These are phyloP conservation scores for Trichonephila clavata DNA, from an alignment of 1,140 invertebrate species.

Conservation along the genomic window DNA sequence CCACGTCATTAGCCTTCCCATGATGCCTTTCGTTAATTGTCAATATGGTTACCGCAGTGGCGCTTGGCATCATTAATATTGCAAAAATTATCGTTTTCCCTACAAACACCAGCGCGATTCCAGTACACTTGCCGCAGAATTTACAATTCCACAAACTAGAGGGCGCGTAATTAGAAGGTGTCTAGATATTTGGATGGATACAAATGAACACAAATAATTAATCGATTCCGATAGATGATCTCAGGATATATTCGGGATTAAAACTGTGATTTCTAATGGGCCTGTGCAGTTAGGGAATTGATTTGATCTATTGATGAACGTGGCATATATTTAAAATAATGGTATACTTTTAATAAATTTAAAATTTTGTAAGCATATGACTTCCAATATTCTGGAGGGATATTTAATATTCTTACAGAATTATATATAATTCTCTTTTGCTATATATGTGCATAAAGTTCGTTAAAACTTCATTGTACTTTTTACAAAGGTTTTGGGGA, in stretches of 20 bases:
- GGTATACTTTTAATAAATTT: too few species aligned
- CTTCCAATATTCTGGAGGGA: too few species aligned
- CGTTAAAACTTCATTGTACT: too few species aligned
- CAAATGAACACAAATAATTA: background rate
- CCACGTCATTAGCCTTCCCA: background rate
- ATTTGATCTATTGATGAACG: background rate
- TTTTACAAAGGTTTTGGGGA: too few species aligned
- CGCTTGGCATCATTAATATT: background rate
- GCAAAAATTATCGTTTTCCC: conserved; percentile 2
- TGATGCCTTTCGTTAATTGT: background rate
- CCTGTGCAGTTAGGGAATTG: background rate
- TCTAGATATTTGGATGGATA: background rate
- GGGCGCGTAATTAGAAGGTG: background rate
- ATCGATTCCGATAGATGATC: background rate
- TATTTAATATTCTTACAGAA: too few species aligned
- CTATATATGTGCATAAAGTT: too few species aligned
- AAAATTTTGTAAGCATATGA: too few species aligned
- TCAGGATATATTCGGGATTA: background rate
- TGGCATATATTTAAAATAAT: too few species aligned
- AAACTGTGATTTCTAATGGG: background rate
- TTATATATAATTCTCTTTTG: too few species aligned
- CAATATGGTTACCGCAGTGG: background rate
- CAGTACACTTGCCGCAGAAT: background rate
- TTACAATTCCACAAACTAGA: background rate
- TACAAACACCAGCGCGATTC: background rate